Evolutionary conservation across 2,797 vertebrate species (phyloP).

Genomic region (Cuniculus paca): DNA sequence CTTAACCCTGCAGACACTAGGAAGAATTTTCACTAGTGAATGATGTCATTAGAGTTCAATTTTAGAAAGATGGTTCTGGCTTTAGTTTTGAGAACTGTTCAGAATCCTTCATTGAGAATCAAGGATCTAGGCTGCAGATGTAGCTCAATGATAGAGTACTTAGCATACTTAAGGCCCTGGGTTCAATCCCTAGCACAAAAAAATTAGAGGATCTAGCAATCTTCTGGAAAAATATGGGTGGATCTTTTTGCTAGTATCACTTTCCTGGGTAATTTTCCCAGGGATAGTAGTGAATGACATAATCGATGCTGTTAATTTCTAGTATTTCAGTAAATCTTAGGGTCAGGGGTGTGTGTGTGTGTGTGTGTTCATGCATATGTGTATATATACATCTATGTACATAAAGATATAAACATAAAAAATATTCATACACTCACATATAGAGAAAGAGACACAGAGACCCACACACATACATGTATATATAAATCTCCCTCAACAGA

Average conservation of each 20-base stretch:
- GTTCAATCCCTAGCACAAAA: not conserved
- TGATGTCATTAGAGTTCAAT: slow-evolving; percentile 11
- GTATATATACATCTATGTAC: not conserved
- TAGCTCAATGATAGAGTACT: not conserved
- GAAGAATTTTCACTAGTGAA: slow-evolving; percentile 52
- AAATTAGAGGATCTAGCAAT: not conserved
- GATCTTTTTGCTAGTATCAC: not conserved
- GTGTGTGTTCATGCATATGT: not conserved
- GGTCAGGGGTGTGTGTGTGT: not conserved
- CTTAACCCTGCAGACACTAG: slow-evolving; percentile 25
- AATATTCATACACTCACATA: not conserved
- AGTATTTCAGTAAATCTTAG: not conserved
- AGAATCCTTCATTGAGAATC: not conserved
- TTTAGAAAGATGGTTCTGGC: slow-evolving; percentile 32
- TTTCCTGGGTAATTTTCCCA: not conserved
- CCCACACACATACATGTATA: not conserved
- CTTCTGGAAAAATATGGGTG: slow-evolving; percentile 8
- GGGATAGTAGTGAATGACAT: not conserved
- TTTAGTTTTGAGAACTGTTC: slow-evolving; percentile 56
- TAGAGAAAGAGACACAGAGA: not conserved
- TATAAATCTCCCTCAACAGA: not conserved
- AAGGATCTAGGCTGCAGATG: not conserved
- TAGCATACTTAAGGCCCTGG: not conserved
- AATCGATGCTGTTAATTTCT: not conserved
- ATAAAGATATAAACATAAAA: not conserved